These are phyloP conservation scores for Ptychobarbus kaznakovi DNA, from an alignment of 2,797 vertebrate genomes.

Conservation along the genomic window DNA sequence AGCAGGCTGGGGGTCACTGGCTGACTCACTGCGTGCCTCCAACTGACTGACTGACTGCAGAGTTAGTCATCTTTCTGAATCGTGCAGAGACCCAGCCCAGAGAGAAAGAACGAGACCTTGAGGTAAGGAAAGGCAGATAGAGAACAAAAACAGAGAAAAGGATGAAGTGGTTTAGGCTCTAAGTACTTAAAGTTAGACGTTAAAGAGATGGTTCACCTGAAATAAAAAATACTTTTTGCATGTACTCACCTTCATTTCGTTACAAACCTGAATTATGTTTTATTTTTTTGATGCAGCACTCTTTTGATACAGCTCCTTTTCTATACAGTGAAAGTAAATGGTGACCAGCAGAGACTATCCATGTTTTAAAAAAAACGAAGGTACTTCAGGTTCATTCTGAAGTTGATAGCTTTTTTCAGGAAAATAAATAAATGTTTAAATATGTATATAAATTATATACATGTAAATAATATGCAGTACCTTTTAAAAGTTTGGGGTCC, in stretches of 20 bases:
- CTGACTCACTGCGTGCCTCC: conserved; percentile 78
- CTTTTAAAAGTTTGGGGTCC: background rate
- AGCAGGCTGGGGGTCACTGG: conserved; percentile 60
- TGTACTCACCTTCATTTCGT: background rate
- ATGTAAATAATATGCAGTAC: too few species aligned
- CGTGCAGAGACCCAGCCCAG: conserved; percentile 5
- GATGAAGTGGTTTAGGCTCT: background rate
- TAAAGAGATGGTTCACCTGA: background rate
- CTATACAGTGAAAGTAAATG: background rate
- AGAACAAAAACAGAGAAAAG: conserved; percentile 15
- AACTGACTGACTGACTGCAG: conserved; percentile 76
- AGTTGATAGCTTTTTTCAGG: background rate
- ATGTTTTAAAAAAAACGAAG: background rate
- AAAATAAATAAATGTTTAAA: background rate
- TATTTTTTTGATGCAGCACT: background rate
- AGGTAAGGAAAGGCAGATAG: conserved; percentile 19
- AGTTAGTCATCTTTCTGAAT: conserved; percentile 70
- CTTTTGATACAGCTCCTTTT: background rate
- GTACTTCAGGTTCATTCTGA: background rate
- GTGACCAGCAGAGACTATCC: background rate
- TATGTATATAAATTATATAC: too few species aligned
- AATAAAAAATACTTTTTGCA: background rate
- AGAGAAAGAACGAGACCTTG: conserved; percentile 24
- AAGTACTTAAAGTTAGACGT: conserved; percentile 10
- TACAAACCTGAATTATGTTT: background rate